Percentiles rank a stretch among this genome's conserved stretches.
Conservation (phyloP, 2,888 invertebrate species). For the Orthonevra nobilis region DNA sequence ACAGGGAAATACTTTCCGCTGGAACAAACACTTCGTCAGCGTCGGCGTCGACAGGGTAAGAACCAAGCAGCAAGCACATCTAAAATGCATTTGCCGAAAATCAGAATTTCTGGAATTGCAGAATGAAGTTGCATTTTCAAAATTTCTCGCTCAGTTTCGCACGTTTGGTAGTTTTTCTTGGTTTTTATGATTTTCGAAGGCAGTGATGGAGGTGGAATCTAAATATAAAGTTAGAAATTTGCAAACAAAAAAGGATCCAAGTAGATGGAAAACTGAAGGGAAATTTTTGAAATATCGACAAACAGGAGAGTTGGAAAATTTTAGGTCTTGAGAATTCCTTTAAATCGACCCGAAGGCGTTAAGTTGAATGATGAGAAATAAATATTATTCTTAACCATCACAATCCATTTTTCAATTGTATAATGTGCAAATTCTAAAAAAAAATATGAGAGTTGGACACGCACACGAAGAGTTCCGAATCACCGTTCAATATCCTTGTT, state of each 20-base stretch:
- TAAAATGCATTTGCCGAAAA: conserved; percentile 24
- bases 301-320: conserved; percentile 20
- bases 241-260: conserved; percentile 19
- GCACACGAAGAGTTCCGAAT: no score
- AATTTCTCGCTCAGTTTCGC: no score
- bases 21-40: no score
- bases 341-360: no score
- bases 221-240: conserved; percentile 34
- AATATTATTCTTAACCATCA: no score
- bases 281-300: neutral
- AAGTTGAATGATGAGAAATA: no score
- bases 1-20: conserved; percentile 21
- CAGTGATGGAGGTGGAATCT: neutral
- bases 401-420: no score
- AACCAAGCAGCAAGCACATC: conserved; percentile 25
- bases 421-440: no score
- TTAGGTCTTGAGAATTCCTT: no score
- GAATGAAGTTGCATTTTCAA: conserved; percentile 9
- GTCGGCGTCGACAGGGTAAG: no score
- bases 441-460: no score
- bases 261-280: conserved; percentile 5
- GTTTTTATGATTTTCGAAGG: conserved; percentile 1
- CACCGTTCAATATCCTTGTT: no score
- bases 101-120: conserved; percentile 2
- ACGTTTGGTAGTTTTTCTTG: neutral